Conservation (phyloP, 1,140 invertebrate genomes). For the Aradophagus sp. region DNA sequence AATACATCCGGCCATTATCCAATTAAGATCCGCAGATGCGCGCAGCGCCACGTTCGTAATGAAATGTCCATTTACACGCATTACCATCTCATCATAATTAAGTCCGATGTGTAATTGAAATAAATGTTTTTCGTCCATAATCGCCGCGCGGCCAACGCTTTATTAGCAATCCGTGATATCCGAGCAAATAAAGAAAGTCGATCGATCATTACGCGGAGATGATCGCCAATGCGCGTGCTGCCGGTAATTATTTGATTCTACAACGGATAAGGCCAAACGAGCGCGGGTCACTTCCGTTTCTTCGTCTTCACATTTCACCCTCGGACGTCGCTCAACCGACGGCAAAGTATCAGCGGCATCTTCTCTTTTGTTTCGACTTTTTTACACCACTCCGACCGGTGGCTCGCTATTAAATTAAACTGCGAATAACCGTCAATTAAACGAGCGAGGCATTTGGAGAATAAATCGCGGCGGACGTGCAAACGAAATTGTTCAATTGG, state of each 20-base stretch:
- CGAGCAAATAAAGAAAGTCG: too few relatives aligned
- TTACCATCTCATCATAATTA: slow-evolving; percentile 40
- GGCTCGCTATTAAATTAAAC: slow-evolving; percentile 33
- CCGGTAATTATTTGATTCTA: slow-evolving; percentile 40
- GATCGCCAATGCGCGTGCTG: slow-evolving; percentile 36
- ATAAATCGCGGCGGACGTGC: slow-evolving; percentile 15
- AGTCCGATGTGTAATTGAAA: slow-evolving; percentile 42
- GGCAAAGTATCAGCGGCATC: slow-evolving; percentile 47
- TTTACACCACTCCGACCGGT: slow-evolving; percentile 8
- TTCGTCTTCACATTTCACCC: slow-evolving; percentile 6
- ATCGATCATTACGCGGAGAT: too few relatives aligned
- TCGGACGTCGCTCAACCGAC: slow-evolving; percentile 42
- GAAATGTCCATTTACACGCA: slow-evolving; percentile 39
- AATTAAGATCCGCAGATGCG: slow-evolving; percentile 49
- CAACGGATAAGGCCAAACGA: slow-evolving; percentile 32
- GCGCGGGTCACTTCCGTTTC: slow-evolving; percentile 35
- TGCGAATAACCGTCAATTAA: slow-evolving; percentile 37
- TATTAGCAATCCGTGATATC: too few relatives aligned
- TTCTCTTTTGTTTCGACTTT: slow-evolving; percentile 26
- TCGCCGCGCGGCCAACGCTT: slow-evolving; percentile 3
- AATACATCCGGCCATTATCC: slow-evolving; percentile 33
- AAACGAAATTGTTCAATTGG: slow-evolving; percentile 14
- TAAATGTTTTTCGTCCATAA: slow-evolving; percentile 19
- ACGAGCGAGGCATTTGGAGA: slow-evolving; percentile 1
- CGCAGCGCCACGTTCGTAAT: slow-evolving; percentile 22